phyloP scores from a whole-genome alignment of 2,113 vertebrate species.

The Ceyx cyanopectus region DNA sequence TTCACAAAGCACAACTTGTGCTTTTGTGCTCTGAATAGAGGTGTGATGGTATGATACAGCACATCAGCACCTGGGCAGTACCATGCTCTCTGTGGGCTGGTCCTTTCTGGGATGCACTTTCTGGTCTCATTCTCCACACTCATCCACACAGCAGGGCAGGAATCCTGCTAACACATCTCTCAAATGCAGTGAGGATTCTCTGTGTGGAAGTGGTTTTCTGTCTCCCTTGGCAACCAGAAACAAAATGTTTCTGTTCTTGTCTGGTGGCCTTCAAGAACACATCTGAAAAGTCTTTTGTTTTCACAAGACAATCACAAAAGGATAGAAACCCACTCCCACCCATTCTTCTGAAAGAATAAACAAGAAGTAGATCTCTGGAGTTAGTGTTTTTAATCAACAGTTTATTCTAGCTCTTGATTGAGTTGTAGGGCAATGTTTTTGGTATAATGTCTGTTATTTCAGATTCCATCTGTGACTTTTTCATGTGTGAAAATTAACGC shows the following conservation, averaged over 20 bases:
- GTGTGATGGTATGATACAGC: background rate
- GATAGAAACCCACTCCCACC: background rate
- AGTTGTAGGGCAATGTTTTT: background rate
- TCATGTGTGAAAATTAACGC: background rate
- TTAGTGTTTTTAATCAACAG: background rate
- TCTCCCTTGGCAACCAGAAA: slow-evolving; percentile 68
- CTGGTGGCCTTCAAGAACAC: slow-evolving; percentile 44
- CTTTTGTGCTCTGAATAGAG: background rate
- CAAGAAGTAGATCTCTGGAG: slow-evolving; percentile 2
- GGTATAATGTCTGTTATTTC: background rate
- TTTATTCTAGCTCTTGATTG: background rate
- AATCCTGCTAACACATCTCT: slow-evolving; percentile 32
- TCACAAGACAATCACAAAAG: background rate
- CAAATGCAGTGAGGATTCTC: slow-evolving; percentile 14
- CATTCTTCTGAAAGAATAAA: slow-evolving; percentile 11
- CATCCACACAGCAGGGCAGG: fast-evolving
- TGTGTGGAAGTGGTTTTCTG: slow-evolving; percentile 36
- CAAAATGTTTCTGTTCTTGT: slow-evolving; percentile 63
- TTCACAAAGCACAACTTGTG: background rate
- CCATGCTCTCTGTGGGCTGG: background rate
- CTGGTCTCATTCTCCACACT: background rate
- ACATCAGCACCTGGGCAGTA: background rate
- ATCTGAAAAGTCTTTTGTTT: slow-evolving; percentile 57
- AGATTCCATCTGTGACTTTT: background rate
- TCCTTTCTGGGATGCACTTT: background rate